Conservation (phyloP, 2,888 invertebrate species). For the Nasonovia ribisnigri region DNA sequence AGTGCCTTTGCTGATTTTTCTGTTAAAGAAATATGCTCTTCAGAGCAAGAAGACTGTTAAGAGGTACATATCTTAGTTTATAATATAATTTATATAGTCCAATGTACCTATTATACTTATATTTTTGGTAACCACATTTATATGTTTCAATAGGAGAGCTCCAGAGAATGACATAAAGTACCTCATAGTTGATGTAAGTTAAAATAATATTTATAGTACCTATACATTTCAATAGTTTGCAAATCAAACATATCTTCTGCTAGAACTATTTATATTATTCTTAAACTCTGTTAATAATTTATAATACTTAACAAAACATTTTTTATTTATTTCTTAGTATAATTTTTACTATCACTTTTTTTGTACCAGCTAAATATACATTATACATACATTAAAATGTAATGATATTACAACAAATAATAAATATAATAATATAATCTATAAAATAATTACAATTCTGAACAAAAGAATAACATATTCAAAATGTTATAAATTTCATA, state of each 20-base stretch:
- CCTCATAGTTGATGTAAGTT: constrained; percentile 62
- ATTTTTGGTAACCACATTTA: not conserved
- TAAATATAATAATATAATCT: not conserved
- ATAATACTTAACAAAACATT: not conserved
- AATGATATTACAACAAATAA: too few species aligned
- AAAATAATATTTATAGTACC: not conserved
- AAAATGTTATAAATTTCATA: too few species aligned
- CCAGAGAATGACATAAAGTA: constrained; percentile 59
- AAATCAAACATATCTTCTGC: not conserved
- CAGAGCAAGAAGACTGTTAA: not conserved
- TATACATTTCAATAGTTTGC: not conserved
- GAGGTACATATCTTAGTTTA: not conserved
- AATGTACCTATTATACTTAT: not conserved
- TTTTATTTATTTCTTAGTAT: not conserved
- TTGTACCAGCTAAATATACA: too few species aligned
- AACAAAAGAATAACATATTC: too few species aligned
- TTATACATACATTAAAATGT: not conserved
- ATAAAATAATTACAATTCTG: not conserved
- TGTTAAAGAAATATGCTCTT: constrained; percentile 46
- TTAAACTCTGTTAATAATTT: not conserved
- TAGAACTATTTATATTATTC: not conserved
- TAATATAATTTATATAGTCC: not conserved
- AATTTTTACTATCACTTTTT: too few species aligned
- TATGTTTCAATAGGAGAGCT: not conserved
- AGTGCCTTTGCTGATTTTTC: constrained; percentile 41